phyloP scores from a whole-genome alignment of 2,113 vertebrate genomes.

The Callospermophilus lateralis region DNA sequence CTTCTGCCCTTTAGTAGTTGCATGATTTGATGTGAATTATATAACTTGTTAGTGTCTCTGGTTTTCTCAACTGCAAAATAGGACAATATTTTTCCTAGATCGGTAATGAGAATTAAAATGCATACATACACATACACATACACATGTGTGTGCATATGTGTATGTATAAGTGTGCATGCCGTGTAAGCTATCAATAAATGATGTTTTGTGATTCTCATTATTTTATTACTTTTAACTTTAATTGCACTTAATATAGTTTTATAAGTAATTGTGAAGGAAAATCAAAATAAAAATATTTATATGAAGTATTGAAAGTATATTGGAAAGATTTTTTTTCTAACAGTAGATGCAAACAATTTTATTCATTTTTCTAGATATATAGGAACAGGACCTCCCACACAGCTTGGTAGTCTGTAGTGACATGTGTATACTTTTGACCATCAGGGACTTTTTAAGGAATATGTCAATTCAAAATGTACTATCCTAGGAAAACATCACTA shows the following conservation, averaged over 20 bases:
- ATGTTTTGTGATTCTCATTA: neutral
- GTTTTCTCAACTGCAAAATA: constrained; percentile 2
- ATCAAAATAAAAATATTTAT: constrained; percentile 26
- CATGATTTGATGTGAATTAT: neutral
- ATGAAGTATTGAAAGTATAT: neutral
- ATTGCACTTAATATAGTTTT: neutral
- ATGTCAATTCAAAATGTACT: constrained; percentile 30
- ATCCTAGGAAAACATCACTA: neutral
- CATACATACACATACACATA: neutral
- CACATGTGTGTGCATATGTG: neutral
- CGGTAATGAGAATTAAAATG: neutral
- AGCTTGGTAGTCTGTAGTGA: neutral
- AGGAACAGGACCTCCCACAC: neutral
- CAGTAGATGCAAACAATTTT: neutral
- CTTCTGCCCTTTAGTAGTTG: neutral
- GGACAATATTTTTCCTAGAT: neutral
- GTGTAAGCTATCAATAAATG: neutral
- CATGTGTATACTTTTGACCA: neutral
- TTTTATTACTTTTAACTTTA: neutral
- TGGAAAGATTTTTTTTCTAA: neutral
- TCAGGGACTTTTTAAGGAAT: neutral
- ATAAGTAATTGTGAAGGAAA: constrained; percentile 36
- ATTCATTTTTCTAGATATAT: neutral
- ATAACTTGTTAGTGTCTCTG: neutral
- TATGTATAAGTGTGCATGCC: neutral